Evolutionary conservation across 2,888 invertebrate genomes (phyloP).

Genomic region (Andrena trimmerana): DNA sequence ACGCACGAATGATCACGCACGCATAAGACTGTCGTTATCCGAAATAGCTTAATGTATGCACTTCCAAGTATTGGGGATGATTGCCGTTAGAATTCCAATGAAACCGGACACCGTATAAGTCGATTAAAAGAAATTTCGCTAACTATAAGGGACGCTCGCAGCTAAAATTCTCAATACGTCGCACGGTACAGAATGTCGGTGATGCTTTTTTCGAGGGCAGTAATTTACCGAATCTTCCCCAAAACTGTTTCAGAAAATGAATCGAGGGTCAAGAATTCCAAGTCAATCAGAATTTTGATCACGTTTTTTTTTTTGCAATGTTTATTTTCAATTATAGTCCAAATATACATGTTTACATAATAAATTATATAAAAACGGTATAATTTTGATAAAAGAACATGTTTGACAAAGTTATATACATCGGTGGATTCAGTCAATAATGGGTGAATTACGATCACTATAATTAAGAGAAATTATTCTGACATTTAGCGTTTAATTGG

Average conservation of each 20-base stretch:
- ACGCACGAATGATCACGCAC: constrained; percentile 21
- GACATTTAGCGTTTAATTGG: constrained; percentile 76
- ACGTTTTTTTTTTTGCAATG: constrained; percentile 81
- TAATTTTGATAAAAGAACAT: constrained; percentile 83
- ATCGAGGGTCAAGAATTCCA: constrained; percentile 80
- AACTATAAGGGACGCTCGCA: constrained; percentile 76
- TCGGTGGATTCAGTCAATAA: constrained; percentile 82
- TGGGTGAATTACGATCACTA: constrained; percentile 70
- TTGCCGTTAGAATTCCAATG: constrained; percentile 72
- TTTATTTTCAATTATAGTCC: constrained; percentile 84
- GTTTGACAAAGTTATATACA: constrained; percentile 83
- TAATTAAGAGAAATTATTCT: constrained; percentile 70
- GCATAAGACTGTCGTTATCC: constrained; percentile 37
- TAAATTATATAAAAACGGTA: constrained; percentile 84
- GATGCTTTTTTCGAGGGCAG: constrained; percentile 41
- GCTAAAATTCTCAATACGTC: constrained; percentile 29
- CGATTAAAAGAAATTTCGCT: constrained; percentile 62
- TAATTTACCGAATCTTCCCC: constrained; percentile 80
- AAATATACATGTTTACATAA: constrained; percentile 85
- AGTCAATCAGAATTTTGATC: constrained; percentile 79
- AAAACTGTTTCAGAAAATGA: constrained; percentile 84
- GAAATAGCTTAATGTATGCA: constrained; percentile 52
- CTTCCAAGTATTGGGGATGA: constrained; percentile 83
- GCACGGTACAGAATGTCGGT: constrained; percentile 16
- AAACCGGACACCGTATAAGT: constrained; percentile 39